These are phyloP conservation scores for Andricus quercusramuli DNA, from an alignment of 2,888 invertebrate genomes.

Conservation along the genomic window DNA sequence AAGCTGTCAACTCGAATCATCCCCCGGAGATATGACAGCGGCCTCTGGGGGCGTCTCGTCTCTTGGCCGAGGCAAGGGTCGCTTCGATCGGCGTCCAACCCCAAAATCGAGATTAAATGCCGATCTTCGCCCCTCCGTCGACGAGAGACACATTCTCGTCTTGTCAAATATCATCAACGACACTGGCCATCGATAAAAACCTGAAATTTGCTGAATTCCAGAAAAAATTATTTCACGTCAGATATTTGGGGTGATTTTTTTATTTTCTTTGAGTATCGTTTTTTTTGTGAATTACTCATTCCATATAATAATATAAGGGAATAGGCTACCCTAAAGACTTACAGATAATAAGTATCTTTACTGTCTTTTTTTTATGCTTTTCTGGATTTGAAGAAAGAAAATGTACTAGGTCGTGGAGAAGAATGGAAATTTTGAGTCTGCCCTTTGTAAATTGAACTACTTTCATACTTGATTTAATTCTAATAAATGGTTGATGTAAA, in stretches of 20 bases:
- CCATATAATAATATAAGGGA: too few species aligned
- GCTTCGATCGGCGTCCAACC: conserved; percentile 57
- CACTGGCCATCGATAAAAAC: conserved; percentile 11
- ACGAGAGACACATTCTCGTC: conserved; percentile 46
- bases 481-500: not conserved
- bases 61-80: conserved; percentile 50
- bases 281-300: too few species aligned
- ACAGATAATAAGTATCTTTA: too few species aligned
- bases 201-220: conserved; percentile 18
- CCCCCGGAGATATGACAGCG: conserved; percentile 73
- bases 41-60: conserved; percentile 58
- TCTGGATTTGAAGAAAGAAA: too few species aligned
- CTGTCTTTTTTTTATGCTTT: too few species aligned
- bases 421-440: too few species aligned
- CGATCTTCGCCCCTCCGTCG: conserved; percentile 56
- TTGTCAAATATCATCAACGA: conserved; percentile 52
- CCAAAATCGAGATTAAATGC: conserved; percentile 77
- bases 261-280: not conserved
- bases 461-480: not conserved
- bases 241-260: not conserved
- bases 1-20: conserved; percentile 77
- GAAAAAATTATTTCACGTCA: conserved; percentile 2
- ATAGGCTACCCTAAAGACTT: too few species aligned
- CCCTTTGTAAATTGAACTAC: too few species aligned
- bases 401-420: too few species aligned